phyloP scores from a whole-genome alignment of 2,113 vertebrate genomes.

The Phylloscopus trochiloides region DNA sequence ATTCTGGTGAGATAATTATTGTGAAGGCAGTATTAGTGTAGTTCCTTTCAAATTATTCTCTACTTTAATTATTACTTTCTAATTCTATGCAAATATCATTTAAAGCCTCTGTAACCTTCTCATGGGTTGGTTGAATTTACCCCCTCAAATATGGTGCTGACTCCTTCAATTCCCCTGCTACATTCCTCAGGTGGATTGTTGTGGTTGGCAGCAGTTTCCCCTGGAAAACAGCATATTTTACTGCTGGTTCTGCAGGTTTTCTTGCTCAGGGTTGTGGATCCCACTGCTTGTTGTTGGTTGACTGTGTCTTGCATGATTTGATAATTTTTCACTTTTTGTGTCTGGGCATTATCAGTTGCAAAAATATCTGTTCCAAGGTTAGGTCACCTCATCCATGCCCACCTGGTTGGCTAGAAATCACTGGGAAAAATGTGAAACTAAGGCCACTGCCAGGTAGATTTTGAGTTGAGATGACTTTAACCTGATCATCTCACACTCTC shows the following conservation, averaged over 20 bases:
- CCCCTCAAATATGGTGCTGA: background rate
- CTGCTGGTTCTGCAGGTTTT: background rate
- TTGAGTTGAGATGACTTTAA: background rate
- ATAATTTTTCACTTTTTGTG: background rate
- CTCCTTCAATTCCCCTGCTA: background rate
- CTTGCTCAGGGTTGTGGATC: accelerated
- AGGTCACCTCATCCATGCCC: background rate
- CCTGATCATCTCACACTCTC: accelerated
- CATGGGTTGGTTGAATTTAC: background rate
- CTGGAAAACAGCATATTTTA: background rate
- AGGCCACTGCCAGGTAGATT: background rate
- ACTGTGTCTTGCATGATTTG: accelerated
- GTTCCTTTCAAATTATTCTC: slow-evolving; percentile 43
- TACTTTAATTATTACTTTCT: slow-evolving; percentile 63
- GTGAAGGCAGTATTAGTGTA: slow-evolving; percentile 39
- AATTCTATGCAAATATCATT: slow-evolving; percentile 47
- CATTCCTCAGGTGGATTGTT: background rate
- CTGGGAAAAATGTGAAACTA: background rate
- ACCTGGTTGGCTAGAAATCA: background rate
- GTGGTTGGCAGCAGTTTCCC: background rate
- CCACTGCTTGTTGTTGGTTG: background rate
- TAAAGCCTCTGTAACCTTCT: background rate
- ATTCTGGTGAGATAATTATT: slow-evolving; percentile 69
- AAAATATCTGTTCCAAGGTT: background rate
- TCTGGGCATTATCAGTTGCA: background rate